phyloP scores from a whole-genome alignment of 2,797 vertebrate species.

The Danionella dracula region DNA sequence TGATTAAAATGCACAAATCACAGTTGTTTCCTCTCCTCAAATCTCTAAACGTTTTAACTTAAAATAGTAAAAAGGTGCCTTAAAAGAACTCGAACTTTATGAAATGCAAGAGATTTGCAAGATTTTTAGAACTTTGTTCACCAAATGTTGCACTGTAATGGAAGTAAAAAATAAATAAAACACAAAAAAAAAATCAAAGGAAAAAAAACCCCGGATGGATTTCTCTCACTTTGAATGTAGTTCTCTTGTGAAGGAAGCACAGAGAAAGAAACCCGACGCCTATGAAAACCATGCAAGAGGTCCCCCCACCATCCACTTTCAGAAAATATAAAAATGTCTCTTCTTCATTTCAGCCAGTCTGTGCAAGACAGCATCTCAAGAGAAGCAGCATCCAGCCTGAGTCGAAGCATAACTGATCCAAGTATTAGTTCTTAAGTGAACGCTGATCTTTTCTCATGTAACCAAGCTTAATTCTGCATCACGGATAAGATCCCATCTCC shows the following conservation, averaged over 20 bases:
- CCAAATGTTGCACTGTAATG: too few species aligned
- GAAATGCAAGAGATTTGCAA: not conserved
- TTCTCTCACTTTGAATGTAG: not conserved
- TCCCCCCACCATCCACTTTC: conserved; percentile 12
- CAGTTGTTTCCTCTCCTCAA: too few species aligned
- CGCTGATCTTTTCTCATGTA: not conserved
- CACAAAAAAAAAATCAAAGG: not conserved
- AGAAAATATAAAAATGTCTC: conserved; percentile 30
- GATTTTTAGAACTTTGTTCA: too few species aligned
- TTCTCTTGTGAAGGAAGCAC: not conserved
- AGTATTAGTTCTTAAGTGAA: not conserved
- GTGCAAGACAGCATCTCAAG: conserved; percentile 1
- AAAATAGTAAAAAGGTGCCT: too few species aligned
- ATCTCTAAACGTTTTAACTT: too few species aligned
- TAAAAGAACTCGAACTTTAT: not conserved
- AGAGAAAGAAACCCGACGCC: not conserved
- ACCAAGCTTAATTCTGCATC: not conserved
- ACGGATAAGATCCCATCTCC: not conserved
- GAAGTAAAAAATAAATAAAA: not conserved
- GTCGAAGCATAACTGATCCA: conserved; percentile 30
- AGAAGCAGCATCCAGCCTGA: conserved; percentile 11
- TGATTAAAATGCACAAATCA: too few species aligned
- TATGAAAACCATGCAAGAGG: not conserved
- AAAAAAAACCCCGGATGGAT: not conserved
- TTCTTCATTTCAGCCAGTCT: conserved; percentile 32